Evolutionary conservation across 2,888 invertebrate genomes (phyloP).

Genomic region (Dasypogon diadema): DNA sequence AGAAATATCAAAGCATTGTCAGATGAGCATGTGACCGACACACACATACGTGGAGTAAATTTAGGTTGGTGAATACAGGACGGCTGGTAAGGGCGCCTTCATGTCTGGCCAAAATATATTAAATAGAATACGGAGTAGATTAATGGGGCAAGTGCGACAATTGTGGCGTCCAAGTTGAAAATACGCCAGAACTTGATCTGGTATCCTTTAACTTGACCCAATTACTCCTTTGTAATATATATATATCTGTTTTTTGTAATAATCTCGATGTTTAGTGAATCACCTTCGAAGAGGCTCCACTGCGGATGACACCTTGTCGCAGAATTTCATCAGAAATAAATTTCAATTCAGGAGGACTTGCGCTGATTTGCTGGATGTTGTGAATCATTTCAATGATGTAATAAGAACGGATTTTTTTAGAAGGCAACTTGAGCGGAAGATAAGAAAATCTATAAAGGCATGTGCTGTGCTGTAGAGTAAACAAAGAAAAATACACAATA

Average conservation of each 20-base stretch:
- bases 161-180: neutral
- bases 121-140: neutral
- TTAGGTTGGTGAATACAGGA: neutral
- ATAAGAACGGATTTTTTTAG: no score
- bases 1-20: neutral
- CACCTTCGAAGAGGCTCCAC: no score
- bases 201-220: conserved; percentile 3
- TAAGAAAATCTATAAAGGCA: no score
- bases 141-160: conserved; percentile 9
- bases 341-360: no score
- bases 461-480: no score
- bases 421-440: no score
- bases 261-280: no score
- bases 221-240: neutral
- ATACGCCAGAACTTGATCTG: neutral
- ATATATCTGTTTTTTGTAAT: neutral
- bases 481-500: no score
- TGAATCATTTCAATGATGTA: no score
- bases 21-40: neutral
- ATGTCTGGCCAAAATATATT: conserved; percentile 24
- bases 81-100: neutral
- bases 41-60: neutral
- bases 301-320: no score
- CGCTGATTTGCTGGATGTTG: no score
- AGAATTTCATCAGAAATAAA: no score